Evolutionary conservation across 2,888 invertebrate genomes (phyloP), one percentile per base, ranked within the genome.

Genomic region (Nemoura dubitans): DNA sequence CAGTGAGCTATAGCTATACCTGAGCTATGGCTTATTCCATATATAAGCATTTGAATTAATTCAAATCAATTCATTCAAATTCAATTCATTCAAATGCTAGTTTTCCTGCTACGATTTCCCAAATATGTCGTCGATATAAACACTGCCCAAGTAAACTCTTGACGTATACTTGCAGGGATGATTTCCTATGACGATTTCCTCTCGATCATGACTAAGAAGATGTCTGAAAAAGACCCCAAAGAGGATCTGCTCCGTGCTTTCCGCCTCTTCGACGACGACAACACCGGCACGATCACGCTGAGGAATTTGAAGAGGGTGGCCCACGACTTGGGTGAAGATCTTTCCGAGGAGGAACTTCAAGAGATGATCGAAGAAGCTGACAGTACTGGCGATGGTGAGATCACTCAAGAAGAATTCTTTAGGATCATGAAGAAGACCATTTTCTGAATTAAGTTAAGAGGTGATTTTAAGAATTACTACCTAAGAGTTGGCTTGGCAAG

Each of bases 311-410:
- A 98, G 91, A 93, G 98, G 89, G 98, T 99, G 21, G 98, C 99
- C 0, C 95, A 95, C 89, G 98, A 99, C 91, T 93, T 99, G 81
- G 99, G 98, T 0, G 99, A 99, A 92, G 97, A 96, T 90, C 92
- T 99, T 86, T 97, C 97, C 21, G 98, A 99, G 92, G 98, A 98
- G 91, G 99, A 99, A 91, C 92, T 99, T 78, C 92, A 92, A 90
- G 98, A 98, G 92, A 99, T 99, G 99, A 98, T 99, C 88, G 97
- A 97, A 90, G 99, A 99, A 92, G 99, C 99, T 3, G 98, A 99
- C 91, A 92, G 96, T 90, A 98, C 98, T 92, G 98, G 97, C 0
- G 98, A 98, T 92, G 98, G 98, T 0, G 97, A 98, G 92, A 97
- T 99, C 88, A 98, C 96, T 90, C 97, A 98, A 91, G 97, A 98